phyloP scores from a whole-genome alignment of 2,113 vertebrate genomes.

The Notothenia rossii region DNA sequence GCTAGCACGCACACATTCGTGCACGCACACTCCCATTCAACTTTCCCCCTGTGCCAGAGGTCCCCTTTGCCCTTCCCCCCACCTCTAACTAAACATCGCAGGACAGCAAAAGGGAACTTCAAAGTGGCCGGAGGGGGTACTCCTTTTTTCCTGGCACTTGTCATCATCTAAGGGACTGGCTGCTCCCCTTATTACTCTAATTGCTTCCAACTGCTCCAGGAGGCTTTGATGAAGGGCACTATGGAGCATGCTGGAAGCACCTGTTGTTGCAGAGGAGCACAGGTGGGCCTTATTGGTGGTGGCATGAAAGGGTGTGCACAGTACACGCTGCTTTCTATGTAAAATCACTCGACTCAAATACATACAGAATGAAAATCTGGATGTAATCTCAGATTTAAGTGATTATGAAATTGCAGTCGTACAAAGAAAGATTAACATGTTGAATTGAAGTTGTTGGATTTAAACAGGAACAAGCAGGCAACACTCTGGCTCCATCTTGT shows the following conservation, averaged over 20 bases:
- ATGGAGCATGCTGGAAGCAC: slow-evolving; percentile 82
- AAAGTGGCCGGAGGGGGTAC: slow-evolving; percentile 83
- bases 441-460: background rate
- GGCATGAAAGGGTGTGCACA: slow-evolving; percentile 30
- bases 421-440: slow-evolving; percentile 14
- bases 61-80: slow-evolving; percentile 80
- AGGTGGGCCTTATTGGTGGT: slow-evolving; percentile 74
- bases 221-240: slow-evolving; percentile 84
- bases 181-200: slow-evolving; percentile 86
- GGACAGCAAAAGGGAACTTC: slow-evolving; percentile 84
- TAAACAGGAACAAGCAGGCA: background rate
- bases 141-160: slow-evolving; percentile 85
- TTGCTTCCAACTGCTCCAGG: slow-evolving; percentile 86
- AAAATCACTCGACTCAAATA: slow-evolving; percentile 28
- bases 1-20: slow-evolving; percentile 70
- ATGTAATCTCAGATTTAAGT: slow-evolving; percentile 10
- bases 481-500: slow-evolving; percentile 76
- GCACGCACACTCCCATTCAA: slow-evolving; percentile 77
- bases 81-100: slow-evolving; percentile 83
- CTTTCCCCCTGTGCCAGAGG: slow-evolving; percentile 78
- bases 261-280: slow-evolving; percentile 80
- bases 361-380: slow-evolving; percentile 13
- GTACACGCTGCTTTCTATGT: slow-evolving; percentile 6
- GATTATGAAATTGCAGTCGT: slow-evolving; percentile 25
- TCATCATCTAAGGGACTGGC: slow-evolving; percentile 84